Percentiles rank a stretch among this genome's conserved stretches.
These are phyloP conservation scores for Chrysolina oricalcia DNA, from an alignment of 2,888 invertebrate species.

Conservation along the genomic window DNA sequence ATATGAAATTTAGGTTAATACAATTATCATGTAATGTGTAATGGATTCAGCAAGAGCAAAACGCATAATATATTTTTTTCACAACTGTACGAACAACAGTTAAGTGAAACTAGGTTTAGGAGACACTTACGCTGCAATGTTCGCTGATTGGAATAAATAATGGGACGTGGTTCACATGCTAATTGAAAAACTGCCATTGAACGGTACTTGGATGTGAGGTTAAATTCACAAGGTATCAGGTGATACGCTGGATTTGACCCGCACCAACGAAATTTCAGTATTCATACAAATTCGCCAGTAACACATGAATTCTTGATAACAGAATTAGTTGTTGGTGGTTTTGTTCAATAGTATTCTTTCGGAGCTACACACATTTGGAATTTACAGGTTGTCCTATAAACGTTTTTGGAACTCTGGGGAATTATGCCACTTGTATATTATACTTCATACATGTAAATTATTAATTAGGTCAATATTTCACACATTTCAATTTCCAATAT, in stretches of 20 bases:
- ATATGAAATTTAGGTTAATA: constrained; percentile 24
- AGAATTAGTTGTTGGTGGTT: no score
- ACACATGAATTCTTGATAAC: no score
- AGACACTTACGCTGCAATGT: constrained; percentile 47
- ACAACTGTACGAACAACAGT: constrained; percentile 47
- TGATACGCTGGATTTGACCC: not conserved
- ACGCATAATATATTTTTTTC: constrained; percentile 27
- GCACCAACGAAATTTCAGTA: not conserved
- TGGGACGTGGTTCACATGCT: constrained; percentile 48
- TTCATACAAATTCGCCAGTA: not conserved
- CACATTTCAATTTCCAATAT: no score
- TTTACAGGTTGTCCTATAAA: no score
- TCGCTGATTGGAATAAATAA: constrained; percentile 47
- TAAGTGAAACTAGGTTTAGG: constrained; percentile 52
- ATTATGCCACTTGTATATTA: no score
- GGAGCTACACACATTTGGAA: no score
- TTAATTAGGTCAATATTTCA: no score
- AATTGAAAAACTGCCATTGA: constrained; percentile 41
- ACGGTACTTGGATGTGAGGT: constrained; percentile 40
- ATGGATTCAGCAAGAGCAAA: constrained; percentile 23
- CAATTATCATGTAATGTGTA: constrained; percentile 21
- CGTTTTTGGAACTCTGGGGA: no score
- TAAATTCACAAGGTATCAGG: constrained; percentile 1
- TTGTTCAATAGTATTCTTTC: no score
- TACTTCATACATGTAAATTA: no score